Conservation (phyloP, 2,113 vertebrate genomes). For the Mesitornis unicolor region DNA sequence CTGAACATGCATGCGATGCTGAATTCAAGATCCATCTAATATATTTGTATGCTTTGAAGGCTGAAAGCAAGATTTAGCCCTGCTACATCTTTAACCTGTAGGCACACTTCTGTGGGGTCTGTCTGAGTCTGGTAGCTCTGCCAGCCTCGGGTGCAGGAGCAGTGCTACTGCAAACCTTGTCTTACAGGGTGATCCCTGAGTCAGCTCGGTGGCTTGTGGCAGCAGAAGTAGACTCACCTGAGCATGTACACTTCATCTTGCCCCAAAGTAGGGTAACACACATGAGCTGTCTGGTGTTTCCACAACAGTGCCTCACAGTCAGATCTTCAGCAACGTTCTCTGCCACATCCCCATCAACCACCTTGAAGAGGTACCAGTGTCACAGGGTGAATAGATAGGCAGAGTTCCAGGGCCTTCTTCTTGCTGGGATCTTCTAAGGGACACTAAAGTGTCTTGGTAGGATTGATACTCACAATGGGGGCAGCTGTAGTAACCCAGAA, state of each 20-base stretch:
- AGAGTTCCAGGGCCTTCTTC: neutral
- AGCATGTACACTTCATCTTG: neutral
- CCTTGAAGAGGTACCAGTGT: neutral
- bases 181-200: no score
- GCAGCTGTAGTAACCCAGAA: neutral
- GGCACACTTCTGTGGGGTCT: neutral
- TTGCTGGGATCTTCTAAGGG: neutral
- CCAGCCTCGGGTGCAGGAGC: neutral
- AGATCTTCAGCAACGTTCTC: neutral
- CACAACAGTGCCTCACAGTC: neutral
- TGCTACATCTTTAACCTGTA: no score
- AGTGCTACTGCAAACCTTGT: neutral
- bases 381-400: neutral
- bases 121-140: neutral
- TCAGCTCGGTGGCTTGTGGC: neutral
- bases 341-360: neutral
- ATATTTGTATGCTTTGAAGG: neutral
- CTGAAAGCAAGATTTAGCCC: neutral
- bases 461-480: neutral
- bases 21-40: neutral
- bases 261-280: neutral
- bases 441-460: neutral
- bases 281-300: neutral
- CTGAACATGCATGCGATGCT: neutral
- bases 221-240: neutral